These are phyloP conservation scores for Flabesymbios commensalis DNA, from an alignment of 2,888 invertebrate species.

Conservation along the genomic window DNA sequence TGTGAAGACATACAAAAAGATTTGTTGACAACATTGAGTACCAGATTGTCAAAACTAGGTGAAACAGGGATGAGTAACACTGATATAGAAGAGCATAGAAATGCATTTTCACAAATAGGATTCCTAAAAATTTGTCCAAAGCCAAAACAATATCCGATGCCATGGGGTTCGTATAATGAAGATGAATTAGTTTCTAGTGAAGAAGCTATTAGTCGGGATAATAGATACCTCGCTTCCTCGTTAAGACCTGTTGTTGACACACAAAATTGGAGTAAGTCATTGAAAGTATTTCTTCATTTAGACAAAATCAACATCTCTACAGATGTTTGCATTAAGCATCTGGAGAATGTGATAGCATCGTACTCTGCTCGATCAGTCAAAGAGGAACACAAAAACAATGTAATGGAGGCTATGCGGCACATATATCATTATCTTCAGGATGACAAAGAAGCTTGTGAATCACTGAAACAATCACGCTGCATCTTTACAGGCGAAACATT, in stretches of 20 bases:
- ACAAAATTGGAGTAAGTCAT: conserved; percentile 6
- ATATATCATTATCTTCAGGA: conserved; percentile 27
- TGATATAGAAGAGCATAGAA: no score
- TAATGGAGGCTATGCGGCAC: conserved; percentile 10
- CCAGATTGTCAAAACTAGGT: no score
- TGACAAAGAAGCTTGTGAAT: no score
- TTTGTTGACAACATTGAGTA: no score
- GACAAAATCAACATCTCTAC: conserved; percentile 5
- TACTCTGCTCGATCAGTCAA: conserved; percentile 1
- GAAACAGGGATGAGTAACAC: no score
- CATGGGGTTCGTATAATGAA: conserved; percentile 34
- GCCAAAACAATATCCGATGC: conserved; percentile 35
- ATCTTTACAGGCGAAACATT: conserved; percentile 19
- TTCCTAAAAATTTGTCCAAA: conserved; percentile 37
- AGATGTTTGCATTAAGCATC: conserved; percentile 24
- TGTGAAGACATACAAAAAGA: no score
- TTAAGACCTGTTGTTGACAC: conserved; percentile 25
- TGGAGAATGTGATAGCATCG: conserved; percentile 21
- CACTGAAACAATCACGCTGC: conserved; percentile 16
- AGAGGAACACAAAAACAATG: conserved; percentile 6
- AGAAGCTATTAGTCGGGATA: conserved; percentile 14
- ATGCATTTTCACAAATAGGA: not conserved
- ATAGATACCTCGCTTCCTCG: conserved; percentile 16
- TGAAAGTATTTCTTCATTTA: conserved; percentile 23
- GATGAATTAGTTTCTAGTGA: conserved; percentile 10